Percentiles rank a stretch among this genome's conserved stretches.
phyloP scores from a whole-genome alignment of 2,888 invertebrate species.

The Parnassius orleans region DNA sequence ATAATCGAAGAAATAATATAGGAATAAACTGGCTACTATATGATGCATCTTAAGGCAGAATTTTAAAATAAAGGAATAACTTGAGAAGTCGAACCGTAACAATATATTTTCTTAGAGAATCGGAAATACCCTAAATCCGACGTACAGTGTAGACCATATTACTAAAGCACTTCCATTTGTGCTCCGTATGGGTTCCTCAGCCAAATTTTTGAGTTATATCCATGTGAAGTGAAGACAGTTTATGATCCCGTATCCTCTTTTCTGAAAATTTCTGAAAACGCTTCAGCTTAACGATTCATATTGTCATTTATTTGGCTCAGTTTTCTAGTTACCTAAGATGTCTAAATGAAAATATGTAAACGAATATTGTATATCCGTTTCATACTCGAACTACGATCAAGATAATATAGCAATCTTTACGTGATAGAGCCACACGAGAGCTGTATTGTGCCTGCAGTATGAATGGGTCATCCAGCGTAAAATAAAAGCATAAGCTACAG shows the following conservation, averaged over 20 bases:
- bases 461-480: too few relatives aligned
- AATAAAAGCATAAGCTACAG: too few relatives aligned
- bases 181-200: conserved; percentile 54
- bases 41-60: conserved; percentile 18
- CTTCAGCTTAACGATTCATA: conserved; percentile 50
- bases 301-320: conserved; percentile 58
- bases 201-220: conserved; percentile 75
- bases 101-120: conserved; percentile 52
- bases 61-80: conserved; percentile 38
- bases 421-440: too few relatives aligned
- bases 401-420: too few relatives aligned
- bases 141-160: conserved; percentile 63
- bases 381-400: not conserved
- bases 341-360: conserved; percentile 19
- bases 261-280: conserved; percentile 57
- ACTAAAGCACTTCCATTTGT: conserved; percentile 60
- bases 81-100: conserved; percentile 44
- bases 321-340: conserved; percentile 43
- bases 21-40: conserved; percentile 17
- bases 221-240: conserved; percentile 66
- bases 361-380: conserved; percentile 11
- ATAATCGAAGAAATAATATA: conserved; percentile 14
- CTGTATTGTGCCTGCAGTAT: too few relatives aligned
- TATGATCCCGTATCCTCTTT: conserved; percentile 62
- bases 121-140: conserved; percentile 62